These are phyloP conservation scores for Tor tambroides DNA, from an alignment of 2,113 vertebrate genomes.

Conservation along the genomic window DNA sequence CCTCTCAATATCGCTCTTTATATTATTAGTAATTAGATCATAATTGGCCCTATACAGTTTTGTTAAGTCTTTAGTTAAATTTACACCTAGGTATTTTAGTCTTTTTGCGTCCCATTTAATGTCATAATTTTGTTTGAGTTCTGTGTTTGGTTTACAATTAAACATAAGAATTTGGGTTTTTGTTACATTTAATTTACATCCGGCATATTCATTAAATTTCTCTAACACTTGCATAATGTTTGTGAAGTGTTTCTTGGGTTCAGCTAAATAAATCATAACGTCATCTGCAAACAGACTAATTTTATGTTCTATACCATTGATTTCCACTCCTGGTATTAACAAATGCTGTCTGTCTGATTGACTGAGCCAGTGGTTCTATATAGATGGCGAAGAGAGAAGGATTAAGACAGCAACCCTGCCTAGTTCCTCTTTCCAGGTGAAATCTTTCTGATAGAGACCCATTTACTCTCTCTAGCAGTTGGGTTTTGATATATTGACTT, in stretches of 20 bases:
- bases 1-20: background rate
- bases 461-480: too few species aligned
- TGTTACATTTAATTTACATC: conserved; percentile 3
- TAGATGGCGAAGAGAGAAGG: too few species aligned
- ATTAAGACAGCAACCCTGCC: too few species aligned
- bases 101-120: background rate
- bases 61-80: background rate
- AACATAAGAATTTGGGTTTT: background rate
- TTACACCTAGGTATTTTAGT: background rate
- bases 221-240: too few species aligned
- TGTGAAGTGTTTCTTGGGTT: too few species aligned
- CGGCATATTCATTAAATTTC: background rate
- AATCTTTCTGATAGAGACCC: too few species aligned
- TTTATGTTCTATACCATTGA: background rate
- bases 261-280: too few species aligned
- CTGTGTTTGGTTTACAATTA: conserved; percentile 5
- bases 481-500: too few species aligned
- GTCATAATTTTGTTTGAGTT: background rate
- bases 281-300: too few species aligned
- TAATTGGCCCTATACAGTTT: background rate
- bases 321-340: background rate
- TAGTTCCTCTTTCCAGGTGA: too few species aligned
- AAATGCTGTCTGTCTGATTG: background rate
- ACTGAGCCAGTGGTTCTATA: too few species aligned
- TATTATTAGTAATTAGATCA: background rate